A percentile compares a stretch with the other conserved stretches of the same genome.
Evolutionary conservation across 2,888 invertebrate genomes (phyloP).

Genomic region (Drosophila mercatorum): DNA sequence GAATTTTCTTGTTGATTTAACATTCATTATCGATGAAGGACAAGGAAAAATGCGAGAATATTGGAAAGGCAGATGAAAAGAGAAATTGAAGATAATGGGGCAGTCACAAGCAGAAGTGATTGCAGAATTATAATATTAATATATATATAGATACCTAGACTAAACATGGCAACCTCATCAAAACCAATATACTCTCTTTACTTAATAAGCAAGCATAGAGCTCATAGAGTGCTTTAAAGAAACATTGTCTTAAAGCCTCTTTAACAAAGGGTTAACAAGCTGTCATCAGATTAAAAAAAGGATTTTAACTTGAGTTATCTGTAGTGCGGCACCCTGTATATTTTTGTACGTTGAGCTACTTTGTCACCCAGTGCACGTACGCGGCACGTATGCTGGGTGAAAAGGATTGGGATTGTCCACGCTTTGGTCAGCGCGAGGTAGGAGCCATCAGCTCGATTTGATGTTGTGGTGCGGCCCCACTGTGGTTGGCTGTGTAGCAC

Average conservation of each 20-base stretch:
- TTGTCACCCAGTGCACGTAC: conserved; percentile 67
- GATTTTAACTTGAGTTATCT: background rate
- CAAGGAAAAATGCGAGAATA: background rate
- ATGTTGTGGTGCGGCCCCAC: conserved; percentile 58
- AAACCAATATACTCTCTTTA: background rate
- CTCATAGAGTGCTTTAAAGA: background rate
- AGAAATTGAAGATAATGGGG: background rate
- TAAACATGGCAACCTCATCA: background rate
- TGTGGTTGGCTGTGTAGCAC: conserved; percentile 53
- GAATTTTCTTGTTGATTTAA: conserved; percentile 6
- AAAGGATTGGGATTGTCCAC: conserved; percentile 73
- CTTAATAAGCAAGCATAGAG: background rate
- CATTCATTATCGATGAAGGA: background rate
- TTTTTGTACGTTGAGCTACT: conserved; percentile 43
- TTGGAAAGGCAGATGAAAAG: background rate
- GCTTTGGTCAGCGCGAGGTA: conserved; percentile 51
- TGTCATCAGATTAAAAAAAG: no score
- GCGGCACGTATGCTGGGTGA: conserved; percentile 48
- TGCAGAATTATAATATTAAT: no score
- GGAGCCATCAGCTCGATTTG: conserved; percentile 72
- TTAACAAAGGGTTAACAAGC: background rate
- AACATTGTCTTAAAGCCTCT: background rate
- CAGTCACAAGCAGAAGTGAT: background rate
- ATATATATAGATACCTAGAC: background rate
- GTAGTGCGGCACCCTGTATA: conserved; percentile 44